Percentiles rank a stretch among this genome's conserved stretches.
Evolutionary conservation across 2,113 vertebrate genomes (phyloP).

Genomic region (Ia io): DNA sequence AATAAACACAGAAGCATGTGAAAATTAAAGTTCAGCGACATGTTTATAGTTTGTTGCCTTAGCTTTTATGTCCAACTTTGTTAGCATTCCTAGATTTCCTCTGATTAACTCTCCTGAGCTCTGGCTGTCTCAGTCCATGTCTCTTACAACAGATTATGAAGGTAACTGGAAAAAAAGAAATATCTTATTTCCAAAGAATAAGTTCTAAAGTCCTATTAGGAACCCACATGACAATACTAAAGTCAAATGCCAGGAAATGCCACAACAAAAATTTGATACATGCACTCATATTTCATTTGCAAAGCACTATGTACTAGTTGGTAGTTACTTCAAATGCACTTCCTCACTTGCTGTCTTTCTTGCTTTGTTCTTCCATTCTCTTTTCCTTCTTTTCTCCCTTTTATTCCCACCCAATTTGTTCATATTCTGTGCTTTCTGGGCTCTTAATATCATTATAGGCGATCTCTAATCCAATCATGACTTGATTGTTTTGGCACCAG

Average conservation of each 20-base stretch:
- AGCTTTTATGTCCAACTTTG: background rate
- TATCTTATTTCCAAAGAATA: background rate
- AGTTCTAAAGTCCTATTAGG: background rate
- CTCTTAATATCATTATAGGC: background rate
- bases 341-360: background rate
- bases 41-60: background rate
- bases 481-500: background rate
- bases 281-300: conserved; percentile 36
- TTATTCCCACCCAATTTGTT: background rate
- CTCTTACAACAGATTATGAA: conserved; percentile 5
- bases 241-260: background rate
- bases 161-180: background rate
- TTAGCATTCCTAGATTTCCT: background rate
- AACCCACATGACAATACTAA: background rate
- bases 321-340: background rate
- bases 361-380: background rate
- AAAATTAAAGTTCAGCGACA: background rate
- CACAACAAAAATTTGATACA: background rate
- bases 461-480: background rate
- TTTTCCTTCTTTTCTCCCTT: background rate
- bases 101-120: background rate
- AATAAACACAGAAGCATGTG: background rate
- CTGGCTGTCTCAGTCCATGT: background rate
- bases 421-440: background rate
- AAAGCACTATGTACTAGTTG: background rate